Percentiles rank a stretch among this genome's conserved stretches.
Conservation (phyloP, 2,113 vertebrate genomes). For the Callipepla californica region DNA sequence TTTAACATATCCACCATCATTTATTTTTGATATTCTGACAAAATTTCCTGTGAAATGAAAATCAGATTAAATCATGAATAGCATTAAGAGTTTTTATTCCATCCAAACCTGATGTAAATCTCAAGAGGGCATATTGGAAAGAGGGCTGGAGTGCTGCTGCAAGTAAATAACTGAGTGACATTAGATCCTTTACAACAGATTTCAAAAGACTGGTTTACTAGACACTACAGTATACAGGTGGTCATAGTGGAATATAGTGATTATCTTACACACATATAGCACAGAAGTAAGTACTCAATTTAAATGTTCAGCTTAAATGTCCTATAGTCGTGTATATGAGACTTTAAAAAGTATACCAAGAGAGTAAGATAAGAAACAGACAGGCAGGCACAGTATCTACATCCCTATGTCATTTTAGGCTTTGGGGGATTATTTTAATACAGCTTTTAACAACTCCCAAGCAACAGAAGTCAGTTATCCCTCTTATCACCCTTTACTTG, state of each 20-base stretch:
- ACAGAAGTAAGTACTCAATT: background rate
- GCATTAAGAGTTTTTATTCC: background rate
- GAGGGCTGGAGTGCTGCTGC: background rate
- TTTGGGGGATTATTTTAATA: background rate
- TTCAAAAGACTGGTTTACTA: background rate
- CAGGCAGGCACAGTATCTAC: background rate
- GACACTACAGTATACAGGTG: background rate
- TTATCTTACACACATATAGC: background rate
- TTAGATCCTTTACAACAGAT: background rate
- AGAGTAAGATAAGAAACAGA: background rate
- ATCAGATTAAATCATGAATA: background rate
- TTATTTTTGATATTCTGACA: background rate
- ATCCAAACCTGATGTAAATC: background rate
- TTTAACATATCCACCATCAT: background rate
- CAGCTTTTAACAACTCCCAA: background rate
- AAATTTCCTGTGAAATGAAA: background rate
- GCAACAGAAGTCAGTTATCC: background rate
- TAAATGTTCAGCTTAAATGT: background rate
- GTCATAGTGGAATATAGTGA: background rate
- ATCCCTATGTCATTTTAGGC: background rate
- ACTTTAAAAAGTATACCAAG: background rate
- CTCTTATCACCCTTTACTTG: background rate
- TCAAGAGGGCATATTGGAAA: background rate
- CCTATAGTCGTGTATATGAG: fast-evolving
- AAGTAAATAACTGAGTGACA: background rate